phyloP scores from a whole-genome alignment of 2,888 invertebrate genomes.

The Phyllotreta cruciferae region DNA sequence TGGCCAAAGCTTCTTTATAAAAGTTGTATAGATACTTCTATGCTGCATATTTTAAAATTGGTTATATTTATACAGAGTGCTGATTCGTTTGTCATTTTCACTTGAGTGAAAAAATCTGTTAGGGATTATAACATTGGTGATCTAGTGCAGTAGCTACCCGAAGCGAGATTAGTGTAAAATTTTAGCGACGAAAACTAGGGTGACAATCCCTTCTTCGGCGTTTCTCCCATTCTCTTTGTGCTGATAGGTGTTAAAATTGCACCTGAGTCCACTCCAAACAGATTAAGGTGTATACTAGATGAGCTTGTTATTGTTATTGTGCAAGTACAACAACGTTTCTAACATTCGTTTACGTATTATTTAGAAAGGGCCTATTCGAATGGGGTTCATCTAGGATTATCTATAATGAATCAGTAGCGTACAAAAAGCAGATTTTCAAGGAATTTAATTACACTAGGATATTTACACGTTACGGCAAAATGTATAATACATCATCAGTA shows the following conservation, averaged over 20 bases:
- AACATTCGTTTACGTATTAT: conserved; percentile 33
- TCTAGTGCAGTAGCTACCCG: background rate
- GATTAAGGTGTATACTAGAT: conserved; percentile 56
- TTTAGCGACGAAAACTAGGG: conserved; percentile 34
- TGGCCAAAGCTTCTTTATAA: no score
- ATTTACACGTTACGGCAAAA: no score
- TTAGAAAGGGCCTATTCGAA: conserved; percentile 8
- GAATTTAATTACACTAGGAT: no score
- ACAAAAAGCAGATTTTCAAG: no score
- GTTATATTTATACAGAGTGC: no score
- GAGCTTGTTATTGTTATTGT: conserved; percentile 42
- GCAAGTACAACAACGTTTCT: conserved; percentile 45
- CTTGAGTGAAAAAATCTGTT: background rate
- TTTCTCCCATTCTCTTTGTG: conserved; percentile 41
- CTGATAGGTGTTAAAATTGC: conserved; percentile 58
- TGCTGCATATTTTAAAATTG: no score
- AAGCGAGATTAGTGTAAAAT: conserved; percentile 6
- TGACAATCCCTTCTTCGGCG: conserved; percentile 34
- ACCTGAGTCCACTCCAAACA: conserved; percentile 59
- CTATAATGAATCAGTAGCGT: conserved; percentile 17
- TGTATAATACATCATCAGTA: no score
- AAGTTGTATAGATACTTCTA: no score
- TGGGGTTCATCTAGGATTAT: conserved; percentile 15
- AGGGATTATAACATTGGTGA: background rate
- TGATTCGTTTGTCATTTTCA: no score